Evolutionary conservation across 1,140 invertebrate genomes (phyloP), one percentile per base, ranked within the genome.

Genomic region (Aricia agestis): DNA sequence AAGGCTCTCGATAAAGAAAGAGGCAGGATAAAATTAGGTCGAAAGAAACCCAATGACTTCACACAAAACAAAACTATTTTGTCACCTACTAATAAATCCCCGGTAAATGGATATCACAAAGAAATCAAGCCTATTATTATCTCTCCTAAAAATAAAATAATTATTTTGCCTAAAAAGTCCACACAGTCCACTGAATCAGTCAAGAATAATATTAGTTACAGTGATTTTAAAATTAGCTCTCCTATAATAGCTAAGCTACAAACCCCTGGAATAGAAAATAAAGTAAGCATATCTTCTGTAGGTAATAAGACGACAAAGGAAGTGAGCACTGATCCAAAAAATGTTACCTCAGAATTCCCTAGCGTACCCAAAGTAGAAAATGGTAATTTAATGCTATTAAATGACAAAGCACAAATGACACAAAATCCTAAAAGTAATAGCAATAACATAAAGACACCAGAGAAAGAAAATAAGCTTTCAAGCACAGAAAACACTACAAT

Each of bases 1-100:
- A 63, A 63, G 18, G 17, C 19, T 19, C 18, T 19, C 18, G 59
- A 63, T 63, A 63, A 63, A 63, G 59, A 19, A 11, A 63, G 59
- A 63, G 59, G 59, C 9, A 19, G 9, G 18, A 63, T 19, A 19
- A 25, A 63, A 63, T 63, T 63, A 63, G 10, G 1, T 11, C 18
- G 59, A 19, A 63, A 25, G 19, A 18, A 63, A 63, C 17, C 59
- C 7, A 25, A 9, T 63, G 59, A 63, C 18, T 7, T 25, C 11
- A 25, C 18, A 5, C 19, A 19, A 25, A 25, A 18, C 19, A 63
- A 25, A 63, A 63, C 7, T 19, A 63, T 63, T 63, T 19, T 63
- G 18, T 63, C 17, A 19, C 59, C 59, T 63, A 63, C 10, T 7
- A 11, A 25, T 25, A 63, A 11, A 10, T 63, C 59, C 17, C 6